A percentile compares a stretch with the other conserved stretches of the same genome.
phyloP scores from a whole-genome alignment of 2,888 invertebrate species.

The Xylota sylvarum region DNA sequence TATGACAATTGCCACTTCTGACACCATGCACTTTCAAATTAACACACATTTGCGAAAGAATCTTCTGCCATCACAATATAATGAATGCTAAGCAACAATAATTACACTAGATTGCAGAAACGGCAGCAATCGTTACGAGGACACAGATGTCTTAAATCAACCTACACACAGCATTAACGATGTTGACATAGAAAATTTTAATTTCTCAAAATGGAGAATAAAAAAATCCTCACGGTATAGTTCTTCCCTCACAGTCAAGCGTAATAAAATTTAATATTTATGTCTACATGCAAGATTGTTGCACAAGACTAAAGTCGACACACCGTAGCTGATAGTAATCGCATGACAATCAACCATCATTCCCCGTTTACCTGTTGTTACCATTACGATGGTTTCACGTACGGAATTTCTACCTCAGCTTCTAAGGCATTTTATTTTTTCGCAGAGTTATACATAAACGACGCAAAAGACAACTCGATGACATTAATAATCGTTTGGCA shows the following conservation, averaged over 20 bases:
- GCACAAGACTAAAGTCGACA: slow-evolving; percentile 17
- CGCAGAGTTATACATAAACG: background rate
- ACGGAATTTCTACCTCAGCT: slow-evolving; percentile 26
- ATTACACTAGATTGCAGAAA: slow-evolving; percentile 16
- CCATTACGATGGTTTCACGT: slow-evolving; percentile 33
- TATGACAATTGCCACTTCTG: background rate
- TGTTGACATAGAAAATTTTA: slow-evolving; percentile 51
- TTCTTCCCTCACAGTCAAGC: background rate
- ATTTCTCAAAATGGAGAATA: background rate
- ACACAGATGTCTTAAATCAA: slow-evolving; percentile 5
- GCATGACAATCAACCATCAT: slow-evolving; percentile 56
- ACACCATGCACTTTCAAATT: background rate
- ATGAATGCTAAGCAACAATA: slow-evolving; percentile 17
- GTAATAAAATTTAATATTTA: slow-evolving; percentile 22
- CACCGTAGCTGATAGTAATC: slow-evolving; percentile 32
- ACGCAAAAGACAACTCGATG: slow-evolving; percentile 33
- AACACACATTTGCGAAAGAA: slow-evolving; percentile 25
- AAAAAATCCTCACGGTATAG: background rate
- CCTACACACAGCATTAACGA: slow-evolving; percentile 31
- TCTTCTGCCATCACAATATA: slow-evolving; percentile 3
- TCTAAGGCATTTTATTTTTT: slow-evolving; percentile 24
- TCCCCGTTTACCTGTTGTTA: slow-evolving; percentile 17
- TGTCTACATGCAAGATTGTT: slow-evolving; percentile 8
- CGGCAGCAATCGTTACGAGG: slow-evolving; percentile 5
- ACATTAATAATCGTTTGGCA: slow-evolving; percentile 48